Base-by-base conservation (phyloP, 2,113 vertebrate genomes). In the Gobiocypris rarus region DNA sequence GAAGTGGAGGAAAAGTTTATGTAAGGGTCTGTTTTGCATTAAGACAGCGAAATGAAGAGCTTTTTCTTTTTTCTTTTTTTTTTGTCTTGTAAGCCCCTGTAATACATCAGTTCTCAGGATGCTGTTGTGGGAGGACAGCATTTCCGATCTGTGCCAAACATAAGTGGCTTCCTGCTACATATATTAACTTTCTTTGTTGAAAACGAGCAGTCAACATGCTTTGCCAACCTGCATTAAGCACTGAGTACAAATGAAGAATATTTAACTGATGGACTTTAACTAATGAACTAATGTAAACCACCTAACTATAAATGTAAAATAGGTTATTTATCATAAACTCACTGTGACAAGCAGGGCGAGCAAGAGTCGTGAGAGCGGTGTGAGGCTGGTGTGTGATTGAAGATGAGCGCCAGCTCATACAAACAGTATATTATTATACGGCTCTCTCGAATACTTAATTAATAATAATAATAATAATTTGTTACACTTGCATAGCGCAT, bases 71-170 rank as follows among this genome's bases (percentile, higher is more conserved):
- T n/a, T n/a, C n/a, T 75, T 15, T 48, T 48, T 48, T 4, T 75
- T 70, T 82, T 76, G 19, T 56, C 81, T 81, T 78, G 52, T 70
- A 63, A 87, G 54, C 75, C 70, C 78, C 79, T 75, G 43, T 28
- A 84, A 61, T 75, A 80, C 83, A 65, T 84, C 61, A 84, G 31
- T 4, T 26, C 31, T 63, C 52, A 76, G 61, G 75, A 81, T 52
- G 63, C 34, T 52, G 61, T 54, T 59, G 54, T 82, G 61, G 75
- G 75, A 79, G 75, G 83, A 87, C 76, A 59, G 52, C 9, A 9
- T 65, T 61, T 87, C 22, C 28, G 14, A 84, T 76, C 24, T 69
- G 61, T 83, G 75, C 81, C 58, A 26, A 65, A 84, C 58, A 82
- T n/a, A 73, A 77, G 71, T 13, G 4, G 59, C 73, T 73, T 80